Base-by-base conservation (phyloP, 2,888 invertebrate genomes). In the Orgyia antiqua region DNA sequence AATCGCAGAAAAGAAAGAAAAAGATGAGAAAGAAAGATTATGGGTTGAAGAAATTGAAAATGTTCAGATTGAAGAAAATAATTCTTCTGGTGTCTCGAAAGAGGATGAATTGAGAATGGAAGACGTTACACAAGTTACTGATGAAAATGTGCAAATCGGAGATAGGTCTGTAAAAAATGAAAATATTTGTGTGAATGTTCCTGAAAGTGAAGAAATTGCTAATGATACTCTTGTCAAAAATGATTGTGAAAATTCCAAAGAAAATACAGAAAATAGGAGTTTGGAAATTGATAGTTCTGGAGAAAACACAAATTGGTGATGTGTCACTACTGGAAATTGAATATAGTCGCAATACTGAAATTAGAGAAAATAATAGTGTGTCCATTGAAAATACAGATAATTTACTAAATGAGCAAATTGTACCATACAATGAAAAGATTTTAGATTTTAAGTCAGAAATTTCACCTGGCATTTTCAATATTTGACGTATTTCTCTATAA, bases 1-100 rank as follows among this genome's bases (percentile, higher is more conserved):
- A 45, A 36, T 72, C 0, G 80, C 76, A 0, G 79, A 80, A 33
- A 76, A 64, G 54, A 75, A 74, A 27, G 61, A 64, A 19, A 63
- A 51, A 27, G 34, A 43, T 1, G 34, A 36, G 37, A 37, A 48
- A 5, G 29, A 36, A 7, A 29, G 24, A 9, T 15, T 33, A 9
- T 32, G 10, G 31, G 24, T 15, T 20, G 28, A 27, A 7, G 31
- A 33, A 20, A 27, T 10, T 5, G 23, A 31, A 4, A 7, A 11
- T 10, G 23, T 9, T 5, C 23, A 23, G 10, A 23, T 6, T 10
- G 23, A 5, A 10, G 11, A 4, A 23, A 23, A 7, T 23, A 23
- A 3, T 23, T 11, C 11, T 10, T 10, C 10, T 10, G 10, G 5
- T 10, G 10, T 23, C 10, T 10, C 9, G 11, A 7, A 23, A 6